These are phyloP conservation scores for Dynastes hyllus DNA, from an alignment of 2,888 invertebrate species.

Conservation along the genomic window DNA sequence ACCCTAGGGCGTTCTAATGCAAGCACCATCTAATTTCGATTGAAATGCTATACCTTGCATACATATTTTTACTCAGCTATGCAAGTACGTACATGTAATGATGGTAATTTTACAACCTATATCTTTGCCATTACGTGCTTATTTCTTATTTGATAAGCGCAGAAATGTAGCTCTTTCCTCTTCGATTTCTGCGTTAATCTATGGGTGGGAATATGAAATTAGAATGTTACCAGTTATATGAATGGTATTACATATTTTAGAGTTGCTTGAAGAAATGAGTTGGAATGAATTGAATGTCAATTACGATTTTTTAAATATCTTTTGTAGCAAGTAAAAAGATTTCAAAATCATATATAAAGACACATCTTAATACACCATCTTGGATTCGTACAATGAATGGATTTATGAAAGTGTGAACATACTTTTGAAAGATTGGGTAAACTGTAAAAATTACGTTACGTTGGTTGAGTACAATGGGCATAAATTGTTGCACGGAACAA, in stretches of 20 bases:
- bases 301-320: no score
- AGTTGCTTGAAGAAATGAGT: no score
- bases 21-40: no score
- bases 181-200: neutral
- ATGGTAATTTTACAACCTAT: constrained; percentile 7
- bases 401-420: constrained; percentile 9
- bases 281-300: no score
- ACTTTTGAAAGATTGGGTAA: constrained; percentile 1
- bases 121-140: neutral
- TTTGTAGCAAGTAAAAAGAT: no score
- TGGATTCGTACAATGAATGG: neutral
- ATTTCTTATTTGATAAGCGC: neutral
- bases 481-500: neutral
- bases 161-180: neutral
- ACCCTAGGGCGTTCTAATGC: no score
- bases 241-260: neutral
- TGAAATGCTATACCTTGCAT: no score
- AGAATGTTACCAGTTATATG: neutral
- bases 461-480: constrained; percentile 3
- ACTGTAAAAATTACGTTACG: constrained; percentile 6
- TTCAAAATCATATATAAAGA: neutral
- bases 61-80: no score
- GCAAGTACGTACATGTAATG: neutral
- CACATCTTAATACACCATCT: neutral
- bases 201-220: neutral